phyloP scores from a whole-genome alignment of 2,888 invertebrate species.

The Lamproptera curius region DNA sequence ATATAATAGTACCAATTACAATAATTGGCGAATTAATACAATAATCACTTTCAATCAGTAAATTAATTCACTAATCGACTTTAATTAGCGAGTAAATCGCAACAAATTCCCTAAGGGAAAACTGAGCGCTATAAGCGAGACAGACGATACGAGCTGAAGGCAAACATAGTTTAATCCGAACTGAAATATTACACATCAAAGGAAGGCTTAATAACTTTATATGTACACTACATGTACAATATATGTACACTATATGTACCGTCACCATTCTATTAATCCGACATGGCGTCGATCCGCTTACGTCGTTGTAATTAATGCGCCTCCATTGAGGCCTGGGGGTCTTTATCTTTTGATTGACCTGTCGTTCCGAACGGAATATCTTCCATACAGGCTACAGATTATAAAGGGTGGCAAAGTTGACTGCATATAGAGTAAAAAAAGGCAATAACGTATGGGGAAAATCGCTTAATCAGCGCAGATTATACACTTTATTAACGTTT shows the following conservation, averaged over 20 bases:
- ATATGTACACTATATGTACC: conserved; percentile 12
- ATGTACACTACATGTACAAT: conserved; percentile 16
- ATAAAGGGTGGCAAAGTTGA: neutral
- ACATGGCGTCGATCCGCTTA: conserved; percentile 58
- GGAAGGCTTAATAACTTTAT: conserved; percentile 25
- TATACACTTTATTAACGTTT: too few species aligned
- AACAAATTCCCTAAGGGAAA: conserved; percentile 4
- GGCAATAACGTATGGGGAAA: too few species aligned
- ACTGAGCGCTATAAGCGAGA: neutral
- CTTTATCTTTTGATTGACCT: conserved; percentile 73
- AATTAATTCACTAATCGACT: too few species aligned
- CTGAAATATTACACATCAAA: conserved; percentile 18
- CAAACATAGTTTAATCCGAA: conserved; percentile 10
- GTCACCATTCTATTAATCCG: conserved; percentile 30
- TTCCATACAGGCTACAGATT: conserved; percentile 3
- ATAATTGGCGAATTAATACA: too few species aligned
- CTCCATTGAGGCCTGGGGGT: conserved; percentile 46
- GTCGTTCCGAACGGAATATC: conserved; percentile 34
- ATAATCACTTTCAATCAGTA: too few species aligned
- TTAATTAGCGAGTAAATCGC: neutral
- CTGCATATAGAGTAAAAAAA: too few species aligned
- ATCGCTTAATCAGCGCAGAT: too few species aligned
- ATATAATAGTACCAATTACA: too few species aligned
- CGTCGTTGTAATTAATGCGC: conserved; percentile 62
- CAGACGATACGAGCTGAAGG: neutral